Percentiles rank a stretch among this genome's conserved stretches.
These are phyloP conservation scores for Pterobdella sp. DNA, from an alignment of 2,888 invertebrate species.

Conservation along the genomic window DNA sequence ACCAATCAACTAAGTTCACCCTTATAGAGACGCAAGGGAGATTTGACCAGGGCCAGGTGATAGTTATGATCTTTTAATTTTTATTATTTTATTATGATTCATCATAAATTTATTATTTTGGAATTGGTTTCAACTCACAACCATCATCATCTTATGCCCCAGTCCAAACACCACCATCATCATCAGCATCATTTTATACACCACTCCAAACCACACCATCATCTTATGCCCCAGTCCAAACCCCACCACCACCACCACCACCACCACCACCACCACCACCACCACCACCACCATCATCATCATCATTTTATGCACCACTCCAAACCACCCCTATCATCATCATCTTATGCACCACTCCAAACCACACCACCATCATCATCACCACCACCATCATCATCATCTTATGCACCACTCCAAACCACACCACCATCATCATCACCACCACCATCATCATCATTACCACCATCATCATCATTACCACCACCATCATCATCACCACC, in stretches of 20 bases:
- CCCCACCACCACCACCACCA: too few relatives aligned
- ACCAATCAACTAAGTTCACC: slow-evolving; percentile 70
- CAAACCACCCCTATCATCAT: not conserved
- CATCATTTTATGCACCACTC: not conserved
- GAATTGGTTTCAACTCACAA: too few relatives aligned
- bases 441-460: not conserved
- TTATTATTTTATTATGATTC: too few relatives aligned
- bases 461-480: not conserved
- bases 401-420: not conserved
- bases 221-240: too few relatives aligned
- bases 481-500: not conserved
- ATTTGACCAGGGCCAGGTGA: slow-evolving; percentile 71
- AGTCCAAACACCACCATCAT: not conserved
- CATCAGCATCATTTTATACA: not conserved
- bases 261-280: too few relatives aligned
- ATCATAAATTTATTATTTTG: too few relatives aligned
- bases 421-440: not conserved
- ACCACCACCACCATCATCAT: not conserved
- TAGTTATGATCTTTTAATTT: too few relatives aligned
- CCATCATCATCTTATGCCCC: not conserved
- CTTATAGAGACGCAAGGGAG: slow-evolving; percentile 81
- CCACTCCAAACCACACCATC: too few relatives aligned
- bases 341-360: not conserved
- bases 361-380: too few relatives aligned
- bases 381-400: not conserved